Evolutionary conservation across 1,140 invertebrate species (phyloP), one percentile per base, ranked within the genome.

Genomic region (Cyclargus thomasi): DNA sequence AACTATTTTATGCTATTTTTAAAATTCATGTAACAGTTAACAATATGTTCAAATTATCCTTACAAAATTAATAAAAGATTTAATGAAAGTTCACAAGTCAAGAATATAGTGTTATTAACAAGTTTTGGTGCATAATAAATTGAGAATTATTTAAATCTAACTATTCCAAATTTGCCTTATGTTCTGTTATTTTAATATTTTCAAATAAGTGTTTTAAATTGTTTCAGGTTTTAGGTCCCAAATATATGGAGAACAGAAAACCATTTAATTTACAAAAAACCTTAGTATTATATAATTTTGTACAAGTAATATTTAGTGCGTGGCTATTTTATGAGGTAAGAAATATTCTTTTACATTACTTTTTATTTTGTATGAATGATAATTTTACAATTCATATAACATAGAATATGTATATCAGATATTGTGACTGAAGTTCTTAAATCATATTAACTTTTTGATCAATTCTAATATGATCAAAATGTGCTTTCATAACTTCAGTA

Each of bases 171-270:
- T 47, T 47, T 47, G 3, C 1, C 18, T 20, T 8, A 3, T 7
- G 16, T 29, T 8, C 4, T 29, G 29, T 29, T 29, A 29, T 29
- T 29, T 29, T 29, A 6, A 3, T 29, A 29, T 29, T 5, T 14
- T 63, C 53, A 55, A 22, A 69, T 53, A 53, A 67, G 23, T 70
- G 69, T 35, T 68, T 59, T 72, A 57, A 20, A 20, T 65, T 71
- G 70, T 91, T 91, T 14, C 82, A 95, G 92, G 91, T 93, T 79
- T 76, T 96, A 70, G 97, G 97, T 7, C 97, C 97, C 29, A 93
- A 93, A 81, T 89, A 96, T 65, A 99, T 99, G 97, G 95, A 96
- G 90, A 95, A 97, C 87, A 93, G 96, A 80, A 95, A 97, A 92
- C 95, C 97, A 8, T 96, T 96, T 76, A 92, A 97, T 79, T 92